phyloP scores from a whole-genome alignment of 2,888 invertebrate genomes.

The Rhamphomyia laevipes region DNA sequence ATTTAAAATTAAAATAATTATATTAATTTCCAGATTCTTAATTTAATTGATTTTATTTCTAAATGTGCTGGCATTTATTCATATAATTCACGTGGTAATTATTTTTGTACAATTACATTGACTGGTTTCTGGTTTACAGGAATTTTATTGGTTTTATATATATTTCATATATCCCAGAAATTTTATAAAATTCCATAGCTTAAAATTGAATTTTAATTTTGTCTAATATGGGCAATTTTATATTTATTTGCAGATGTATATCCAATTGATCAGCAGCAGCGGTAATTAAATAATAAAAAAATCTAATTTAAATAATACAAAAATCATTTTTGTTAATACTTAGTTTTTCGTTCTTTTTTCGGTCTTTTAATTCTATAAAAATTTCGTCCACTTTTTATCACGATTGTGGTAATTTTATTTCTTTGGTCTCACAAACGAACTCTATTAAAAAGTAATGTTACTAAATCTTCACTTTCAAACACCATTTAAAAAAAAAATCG shows the following conservation, averaged over 20 bases:
- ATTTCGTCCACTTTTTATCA: no score
- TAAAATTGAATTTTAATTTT: constrained; percentile 66
- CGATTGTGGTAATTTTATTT: no score
- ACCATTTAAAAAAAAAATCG: no score
- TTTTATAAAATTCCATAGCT: constrained; percentile 79
- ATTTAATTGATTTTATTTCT: constrained; percentile 70
- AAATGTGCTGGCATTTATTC: constrained; percentile 45
- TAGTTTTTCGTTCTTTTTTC: constrained; percentile 84
- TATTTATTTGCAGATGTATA: constrained; percentile 65
- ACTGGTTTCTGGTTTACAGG: constrained; percentile 77
- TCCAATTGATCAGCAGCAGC: constrained; percentile 51
- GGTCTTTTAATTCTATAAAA: no score
- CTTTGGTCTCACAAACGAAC: no score
- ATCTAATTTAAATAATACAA: no score
- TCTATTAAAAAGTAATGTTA: no score
- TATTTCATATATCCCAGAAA: constrained; percentile 78
- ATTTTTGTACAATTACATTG: constrained; percentile 70
- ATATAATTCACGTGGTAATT: constrained; percentile 48
- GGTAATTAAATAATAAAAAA: constrained; percentile 50
- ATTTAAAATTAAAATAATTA: neutral
- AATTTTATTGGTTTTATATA: constrained; percentile 62
- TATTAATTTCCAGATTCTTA: constrained; percentile 44
- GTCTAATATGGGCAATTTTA: constrained; percentile 58
- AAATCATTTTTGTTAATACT: constrained; percentile 26
- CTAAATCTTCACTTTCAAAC: no score